phyloP scores from a whole-genome alignment of 2,797 vertebrate genomes.

The Falco berigora region DNA sequence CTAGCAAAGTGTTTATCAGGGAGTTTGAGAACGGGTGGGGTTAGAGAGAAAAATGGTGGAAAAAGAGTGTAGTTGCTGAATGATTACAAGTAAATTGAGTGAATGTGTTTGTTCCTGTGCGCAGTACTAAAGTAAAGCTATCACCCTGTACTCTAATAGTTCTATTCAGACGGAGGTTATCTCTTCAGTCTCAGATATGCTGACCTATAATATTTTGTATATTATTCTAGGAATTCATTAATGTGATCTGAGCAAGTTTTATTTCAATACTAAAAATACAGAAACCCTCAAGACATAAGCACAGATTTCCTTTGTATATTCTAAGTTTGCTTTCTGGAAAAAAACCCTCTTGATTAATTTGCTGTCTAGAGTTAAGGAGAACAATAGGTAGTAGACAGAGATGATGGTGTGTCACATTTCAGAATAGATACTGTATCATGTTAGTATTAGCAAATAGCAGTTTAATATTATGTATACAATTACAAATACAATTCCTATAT shows the following conservation, averaged over 20 bases:
- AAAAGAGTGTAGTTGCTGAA: not conserved
- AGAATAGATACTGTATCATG: not conserved
- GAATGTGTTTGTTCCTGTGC: not conserved
- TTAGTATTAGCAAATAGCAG: not conserved
- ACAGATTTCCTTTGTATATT: not conserved
- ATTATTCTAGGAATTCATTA: not conserved
- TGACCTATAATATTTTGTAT: not conserved
- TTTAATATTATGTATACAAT: not conserved
- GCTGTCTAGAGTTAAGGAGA: not conserved
- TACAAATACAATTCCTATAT: not conserved
- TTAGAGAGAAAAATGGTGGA: not conserved
- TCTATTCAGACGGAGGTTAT: not conserved
- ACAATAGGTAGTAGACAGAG: not conserved
- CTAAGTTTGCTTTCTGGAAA: not conserved
- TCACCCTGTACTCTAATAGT: not conserved
- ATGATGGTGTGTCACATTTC: not conserved
- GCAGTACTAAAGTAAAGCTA: not conserved
- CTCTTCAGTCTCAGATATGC: not conserved
- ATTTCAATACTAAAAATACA: not conserved
- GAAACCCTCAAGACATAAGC: not conserved
- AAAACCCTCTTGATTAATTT: not conserved
- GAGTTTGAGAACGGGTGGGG: not conserved
- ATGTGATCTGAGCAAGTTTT: not conserved
- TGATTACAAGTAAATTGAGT: not conserved
- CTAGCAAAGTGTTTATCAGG: not conserved